Base-by-base conservation (phyloP, 2,797 vertebrate genomes). In the Etheostoma nigrum region DNA sequence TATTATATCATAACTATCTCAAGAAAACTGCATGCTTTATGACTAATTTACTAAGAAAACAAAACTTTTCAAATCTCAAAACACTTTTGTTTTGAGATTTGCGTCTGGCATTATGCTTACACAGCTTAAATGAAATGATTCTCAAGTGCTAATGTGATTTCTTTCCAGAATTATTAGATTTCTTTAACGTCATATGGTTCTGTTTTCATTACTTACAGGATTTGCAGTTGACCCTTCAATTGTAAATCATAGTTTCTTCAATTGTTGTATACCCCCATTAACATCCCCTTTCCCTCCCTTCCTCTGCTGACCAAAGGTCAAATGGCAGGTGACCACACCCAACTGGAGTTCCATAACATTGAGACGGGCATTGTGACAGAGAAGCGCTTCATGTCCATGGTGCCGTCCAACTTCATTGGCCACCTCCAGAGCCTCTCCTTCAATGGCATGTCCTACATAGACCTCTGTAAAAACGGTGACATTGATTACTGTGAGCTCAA, bases 361-460 rank as follows among this genome's bases (percentile, higher is more conserved):
- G 98, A 99, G 95, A 99, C 98, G 1, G 98, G 98, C 88, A 99
- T 99, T 78, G 96, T 99, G 93, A 99, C 98, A 0, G 98, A 99
- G 85, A 97, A 97, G 62, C 97, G 97, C 51, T 97, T 96, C 91
- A 92, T 98, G 86, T 95, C 97, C 82, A 93, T 95, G 68, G 96
- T 97, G 74, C 98, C 98, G 64, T 99, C 98, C 89, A 99, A 99
- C 93, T 99, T 98, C 93, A 98, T 99, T 51, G 98, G 98, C 71
- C 98, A 99, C 91, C 96, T 99, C 9, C 98, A 99, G 94, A 98
- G 97, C 91, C 95, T 99, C 77, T 95, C 96, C 19, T 98, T 99
- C 93, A 99, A 99, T 54, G 97, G 98, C 93, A 98, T 99, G 98
- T 94, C 97, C n/a, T 99, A 99, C 93, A 99, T 99, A 76, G 98